Evolutionary conservation across 2,888 invertebrate species (phyloP), one percentile per base, ranked within the genome.

Genomic region (Euplagia quadripunctaria): DNA sequence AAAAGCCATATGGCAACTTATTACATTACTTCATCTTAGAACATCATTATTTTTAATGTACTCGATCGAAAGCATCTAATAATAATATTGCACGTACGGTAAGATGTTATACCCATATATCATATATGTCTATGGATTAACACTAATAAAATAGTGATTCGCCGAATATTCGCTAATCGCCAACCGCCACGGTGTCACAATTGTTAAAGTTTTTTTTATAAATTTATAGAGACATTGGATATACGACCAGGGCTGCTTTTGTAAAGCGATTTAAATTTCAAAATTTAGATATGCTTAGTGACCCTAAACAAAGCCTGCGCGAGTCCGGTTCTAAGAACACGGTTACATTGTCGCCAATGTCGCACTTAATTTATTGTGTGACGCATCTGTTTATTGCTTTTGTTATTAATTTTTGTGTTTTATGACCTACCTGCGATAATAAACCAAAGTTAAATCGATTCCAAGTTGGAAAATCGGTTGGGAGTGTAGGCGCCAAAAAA

Each of bases 291-390:
- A 65, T 68, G n/a, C 0, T 7, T 79, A 82, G 12, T 72, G 73
- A 74, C 84, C 84, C 84, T 85, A 77, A 51, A n/a, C 17, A 41
- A 17, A 70, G 51, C 63, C 64, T 49, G 71, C 68, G 75, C 70
- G 77, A 64, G 43, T 75, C 75, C 74, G 74, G 78, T 91, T 92
- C 90, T 88, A 79, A 89, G 92, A 91, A 92, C 75, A 77, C 78
- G 73, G 75, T 81, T 87, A 92, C 91, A 90, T 89, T 92, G 92
- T 92, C 90, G 88, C 87, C 77, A 76, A 79, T 85, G 83, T 84
- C 82, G 78, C 84, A 67, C 71, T 80, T 88, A 88, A 91, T 91
- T 92, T 93, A 91, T 87, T 84, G 74, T 79, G 87, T 90, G 91
- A 91, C 90, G 88, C 87, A 79, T 70, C 72, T 79, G 73, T 82